Conservation (phyloP, 2,797 vertebrate genomes). For the Diplodus sargus region DNA sequence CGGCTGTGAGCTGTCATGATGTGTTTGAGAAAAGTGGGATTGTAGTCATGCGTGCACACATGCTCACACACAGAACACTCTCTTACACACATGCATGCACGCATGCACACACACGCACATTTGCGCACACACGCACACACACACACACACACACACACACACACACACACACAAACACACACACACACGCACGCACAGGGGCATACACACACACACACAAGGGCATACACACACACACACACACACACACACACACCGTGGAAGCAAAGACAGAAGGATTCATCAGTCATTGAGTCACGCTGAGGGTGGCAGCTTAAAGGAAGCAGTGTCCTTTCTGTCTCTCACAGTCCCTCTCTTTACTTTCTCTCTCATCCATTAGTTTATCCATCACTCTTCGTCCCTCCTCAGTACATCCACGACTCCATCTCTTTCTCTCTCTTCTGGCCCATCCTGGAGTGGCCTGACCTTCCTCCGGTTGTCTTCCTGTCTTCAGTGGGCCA, state of each 20-base stretch:
- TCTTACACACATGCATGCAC: neutral
- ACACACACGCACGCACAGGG: too few relatives aligned
- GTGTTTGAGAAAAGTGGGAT: slow-evolving; percentile 73
- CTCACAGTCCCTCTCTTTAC: slow-evolving; percentile 59
- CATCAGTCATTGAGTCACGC: slow-evolving; percentile 74
- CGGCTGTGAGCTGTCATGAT: slow-evolving; percentile 82
- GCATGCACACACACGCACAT: neutral
- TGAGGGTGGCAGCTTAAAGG: slow-evolving; percentile 71
- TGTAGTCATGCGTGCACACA: slow-evolving; percentile 71
- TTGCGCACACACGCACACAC: neutral
- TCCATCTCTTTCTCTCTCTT: slow-evolving; percentile 28
- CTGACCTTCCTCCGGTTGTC: slow-evolving; percentile 74
- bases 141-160: slow-evolving; percentile 36
- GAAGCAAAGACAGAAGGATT: slow-evolving; percentile 51
- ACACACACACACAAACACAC: slow-evolving; percentile 2
- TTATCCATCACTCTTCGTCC: slow-evolving; percentile 57
- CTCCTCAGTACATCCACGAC: slow-evolving; percentile 22
- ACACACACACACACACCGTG: slow-evolving; percentile 24
- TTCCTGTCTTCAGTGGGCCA: slow-evolving; percentile 66
- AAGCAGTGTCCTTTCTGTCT: slow-evolving; percentile 75
- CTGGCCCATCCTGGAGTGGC: slow-evolving; percentile 43
- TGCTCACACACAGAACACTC: slow-evolving; percentile 44
- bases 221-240: slow-evolving; percentile 40
- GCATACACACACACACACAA: neutral
- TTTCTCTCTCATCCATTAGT: slow-evolving; percentile 70